Evolutionary conservation across 1,140 invertebrate genomes (phyloP).

Genomic region (Drosophila teissieri): DNA sequence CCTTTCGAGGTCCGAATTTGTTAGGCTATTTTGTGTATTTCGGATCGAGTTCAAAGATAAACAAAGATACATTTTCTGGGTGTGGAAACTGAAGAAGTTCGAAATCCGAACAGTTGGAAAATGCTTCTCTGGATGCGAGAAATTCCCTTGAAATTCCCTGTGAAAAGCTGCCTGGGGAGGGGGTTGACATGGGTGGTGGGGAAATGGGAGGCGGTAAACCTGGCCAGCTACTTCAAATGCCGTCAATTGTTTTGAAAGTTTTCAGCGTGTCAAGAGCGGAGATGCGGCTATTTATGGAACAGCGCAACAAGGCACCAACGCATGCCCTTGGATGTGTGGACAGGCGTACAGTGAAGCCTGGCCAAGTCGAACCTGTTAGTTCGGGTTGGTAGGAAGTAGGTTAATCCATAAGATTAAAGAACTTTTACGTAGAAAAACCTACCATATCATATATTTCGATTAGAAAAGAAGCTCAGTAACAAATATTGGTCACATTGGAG

Average conservation of each 20-base stretch:
- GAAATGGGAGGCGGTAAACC: slow-evolving; percentile 7
- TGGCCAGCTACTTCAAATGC: slow-evolving; percentile 67
- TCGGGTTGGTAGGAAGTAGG: no score
- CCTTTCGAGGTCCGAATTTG: background rate
- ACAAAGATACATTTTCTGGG: slow-evolving; percentile 20
- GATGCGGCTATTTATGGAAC: slow-evolving; percentile 74
- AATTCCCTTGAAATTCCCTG: slow-evolving; percentile 15
- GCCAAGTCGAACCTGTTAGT: background rate
- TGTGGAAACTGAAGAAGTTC: slow-evolving; percentile 26
- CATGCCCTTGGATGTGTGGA: slow-evolving; percentile 30
- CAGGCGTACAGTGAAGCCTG: slow-evolving; percentile 17
- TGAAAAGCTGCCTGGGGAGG: background rate
- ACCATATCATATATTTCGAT: background rate
- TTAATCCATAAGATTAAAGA: no score
- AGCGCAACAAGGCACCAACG: slow-evolving; percentile 20
- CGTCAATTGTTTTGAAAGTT: slow-evolving; percentile 67
- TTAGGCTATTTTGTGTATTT: background rate
- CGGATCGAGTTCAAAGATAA: slow-evolving; percentile 9
- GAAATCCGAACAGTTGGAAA: slow-evolving; percentile 23
- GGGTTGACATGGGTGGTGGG: background rate
- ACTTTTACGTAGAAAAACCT: no score
- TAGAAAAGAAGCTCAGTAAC: no score
- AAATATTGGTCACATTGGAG: background rate
- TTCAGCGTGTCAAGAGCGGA: slow-evolving; percentile 29
- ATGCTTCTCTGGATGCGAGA: slow-evolving; percentile 16